Percentiles rank a stretch among this genome's conserved stretches.
Evolutionary conservation across 2,113 vertebrate genomes (phyloP).

Genomic region (Dinomys branickii): DNA sequence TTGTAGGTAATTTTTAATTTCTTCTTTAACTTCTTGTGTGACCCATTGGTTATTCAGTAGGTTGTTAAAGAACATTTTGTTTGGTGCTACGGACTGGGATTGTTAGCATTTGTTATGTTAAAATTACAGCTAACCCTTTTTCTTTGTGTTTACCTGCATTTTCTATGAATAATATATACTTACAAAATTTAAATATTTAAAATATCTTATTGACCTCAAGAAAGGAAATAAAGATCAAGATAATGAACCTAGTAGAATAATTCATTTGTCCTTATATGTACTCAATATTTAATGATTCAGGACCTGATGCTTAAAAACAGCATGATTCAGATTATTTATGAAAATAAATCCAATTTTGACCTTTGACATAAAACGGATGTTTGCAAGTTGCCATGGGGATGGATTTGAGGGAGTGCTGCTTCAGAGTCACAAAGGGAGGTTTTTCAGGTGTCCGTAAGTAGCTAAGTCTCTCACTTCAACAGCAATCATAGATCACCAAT

Average conservation of each 20-base stretch:
- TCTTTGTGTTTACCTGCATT: not conserved
- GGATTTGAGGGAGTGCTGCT: not conserved
- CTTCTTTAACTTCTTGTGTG: no score
- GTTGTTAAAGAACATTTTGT: not conserved
- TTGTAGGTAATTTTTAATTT: no score
- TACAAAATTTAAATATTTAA: slow-evolving; percentile 13
- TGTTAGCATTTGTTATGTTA: not conserved
- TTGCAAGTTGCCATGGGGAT: not conserved
- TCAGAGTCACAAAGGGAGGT: not conserved
- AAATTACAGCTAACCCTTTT: not conserved
- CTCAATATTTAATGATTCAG: not conserved
- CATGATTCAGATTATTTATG: not conserved
- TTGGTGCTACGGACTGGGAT: not conserved
- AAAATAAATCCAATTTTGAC: not conserved
- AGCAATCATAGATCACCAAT: not conserved
- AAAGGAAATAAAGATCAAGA: not conserved
- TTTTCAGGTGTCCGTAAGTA: not conserved
- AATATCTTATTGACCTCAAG: not conserved
- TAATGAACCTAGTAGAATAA: slow-evolving; percentile 1
- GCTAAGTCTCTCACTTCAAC: not conserved
- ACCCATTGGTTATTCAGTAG: no score
- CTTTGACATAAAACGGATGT: not conserved
- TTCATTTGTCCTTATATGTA: not conserved
- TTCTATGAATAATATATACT: not conserved
- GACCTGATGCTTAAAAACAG: not conserved